Base-by-base conservation (phyloP, 2,888 invertebrate genomes). In the Branchellion lobata region DNA sequence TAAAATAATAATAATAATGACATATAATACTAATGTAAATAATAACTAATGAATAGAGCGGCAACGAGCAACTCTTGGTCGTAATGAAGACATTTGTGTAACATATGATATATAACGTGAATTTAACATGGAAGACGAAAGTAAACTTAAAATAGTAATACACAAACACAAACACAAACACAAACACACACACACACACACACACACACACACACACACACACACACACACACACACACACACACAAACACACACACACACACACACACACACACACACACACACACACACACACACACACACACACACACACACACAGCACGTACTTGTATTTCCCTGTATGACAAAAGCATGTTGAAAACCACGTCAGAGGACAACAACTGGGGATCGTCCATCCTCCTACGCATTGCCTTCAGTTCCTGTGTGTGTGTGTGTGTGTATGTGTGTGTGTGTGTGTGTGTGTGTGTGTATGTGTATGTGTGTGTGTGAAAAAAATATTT, bases 291-390 rank as follows among this genome's bases (percentile, higher is more conserved):
- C n/a, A 57, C 61, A 57, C 5, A 5, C 21, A 57, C 61, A 3
- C 8, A 8, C 21, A 24, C 5, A 3, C 5, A 24, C 61, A 5
- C 8, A 18, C 61, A 24, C 61, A 47, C 1, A 0, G n/a, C 27
- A 33, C 27, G 29, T 29, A 86, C 87, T 86, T 87, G 87, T 29
- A 86, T 85, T 73, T 87, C 87, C 80, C 88, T 83, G 83, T 87
- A 93, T 0, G 95, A 95, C 86, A 96, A 93, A 80, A 97, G 90
- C 91, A 96, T 93, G 87, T 95, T 96, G 81, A 96, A 91, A 51
- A 99, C 93, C 0, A 97, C 96, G 87, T 99, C 98, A 0, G 95
- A 94, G 0, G 96, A 96, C 1, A 99, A 90, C 0, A 99, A 94
- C 84, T 96, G 95, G 0, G 97, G 96, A 88, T 99, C 98, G 87